phyloP scores from a whole-genome alignment of 2,888 invertebrate genomes.

The Plagodis pulveraria region DNA sequence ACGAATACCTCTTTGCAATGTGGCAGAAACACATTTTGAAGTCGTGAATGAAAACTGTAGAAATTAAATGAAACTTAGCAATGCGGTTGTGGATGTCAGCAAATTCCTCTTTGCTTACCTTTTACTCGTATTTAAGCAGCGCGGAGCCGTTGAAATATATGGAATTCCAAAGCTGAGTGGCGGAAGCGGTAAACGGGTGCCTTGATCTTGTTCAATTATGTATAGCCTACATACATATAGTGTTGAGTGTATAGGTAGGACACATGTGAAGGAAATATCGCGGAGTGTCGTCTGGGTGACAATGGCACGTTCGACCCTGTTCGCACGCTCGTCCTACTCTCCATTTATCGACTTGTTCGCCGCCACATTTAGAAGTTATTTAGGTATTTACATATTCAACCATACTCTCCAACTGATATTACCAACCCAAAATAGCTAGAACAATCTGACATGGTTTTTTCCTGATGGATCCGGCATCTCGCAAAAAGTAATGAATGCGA shows the following conservation, averaged over 20 bases:
- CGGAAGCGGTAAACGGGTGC: slow-evolving; percentile 71
- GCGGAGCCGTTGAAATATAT: slow-evolving; percentile 35
- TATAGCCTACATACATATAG: slow-evolving; percentile 29
- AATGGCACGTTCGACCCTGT: slow-evolving; percentile 76
- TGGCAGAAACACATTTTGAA: slow-evolving; percentile 18
- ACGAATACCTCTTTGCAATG: slow-evolving; percentile 9
- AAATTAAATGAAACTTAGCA: slow-evolving; percentile 29
- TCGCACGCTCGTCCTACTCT: slow-evolving; percentile 77
- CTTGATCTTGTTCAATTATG: slow-evolving; percentile 71
- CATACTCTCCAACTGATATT: slow-evolving; percentile 18
- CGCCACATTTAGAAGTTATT: slow-evolving; percentile 57
- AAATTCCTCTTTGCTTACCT: slow-evolving; percentile 34
- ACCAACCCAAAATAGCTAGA: slow-evolving; percentile 1
- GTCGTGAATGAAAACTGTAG: slow-evolving; percentile 32
- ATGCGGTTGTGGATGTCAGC: slow-evolving; percentile 37
- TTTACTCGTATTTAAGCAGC: slow-evolving; percentile 36
- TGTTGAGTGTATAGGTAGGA: slow-evolving; percentile 22
- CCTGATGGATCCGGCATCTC: background rate
- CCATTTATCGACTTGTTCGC: slow-evolving; percentile 71
- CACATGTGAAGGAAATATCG: slow-evolving; percentile 60
- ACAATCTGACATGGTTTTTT: background rate
- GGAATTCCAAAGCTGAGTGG: slow-evolving; percentile 68
- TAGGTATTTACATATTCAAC: slow-evolving; percentile 54
- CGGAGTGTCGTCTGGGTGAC: slow-evolving; percentile 65
- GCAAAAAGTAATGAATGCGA: background rate